A percentile compares a stretch with the other conserved stretches of the same genome.
Evolutionary conservation across 2,888 invertebrate species (phyloP).

Genomic region (Alentia gelatinosa): DNA sequence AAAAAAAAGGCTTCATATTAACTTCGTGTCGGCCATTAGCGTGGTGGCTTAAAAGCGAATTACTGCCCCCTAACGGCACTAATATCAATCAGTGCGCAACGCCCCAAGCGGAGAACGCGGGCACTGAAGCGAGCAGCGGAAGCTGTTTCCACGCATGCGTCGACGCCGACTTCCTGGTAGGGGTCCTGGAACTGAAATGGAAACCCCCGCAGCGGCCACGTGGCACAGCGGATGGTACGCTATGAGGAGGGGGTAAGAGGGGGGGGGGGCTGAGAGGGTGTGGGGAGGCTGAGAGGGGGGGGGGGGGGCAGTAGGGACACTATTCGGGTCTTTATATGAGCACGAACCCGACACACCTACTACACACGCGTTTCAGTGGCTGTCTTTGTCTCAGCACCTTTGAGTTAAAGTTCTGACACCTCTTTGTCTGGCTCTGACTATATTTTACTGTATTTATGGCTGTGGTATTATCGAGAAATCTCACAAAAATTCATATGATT

Average conservation of each 20-base stretch:
- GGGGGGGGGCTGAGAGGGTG: not conserved
- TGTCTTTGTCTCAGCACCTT: too few species aligned
- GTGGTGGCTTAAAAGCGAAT: not conserved
- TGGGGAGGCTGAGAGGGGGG: not conserved
- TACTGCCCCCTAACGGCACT: not conserved
- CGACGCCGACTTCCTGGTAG: not conserved
- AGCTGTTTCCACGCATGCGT: not conserved
- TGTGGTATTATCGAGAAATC: too few species aligned
- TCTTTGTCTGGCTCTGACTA: too few species aligned
- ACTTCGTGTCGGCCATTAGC: not conserved
- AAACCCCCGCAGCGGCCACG: not conserved
- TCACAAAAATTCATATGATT: too few species aligned
- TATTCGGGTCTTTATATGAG: too few species aligned
- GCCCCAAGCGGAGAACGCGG: not conserved
- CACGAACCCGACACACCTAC: too few species aligned
- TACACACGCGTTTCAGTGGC: too few species aligned
- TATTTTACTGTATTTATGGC: too few species aligned
- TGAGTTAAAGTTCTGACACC: too few species aligned
- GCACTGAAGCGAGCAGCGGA: not conserved
- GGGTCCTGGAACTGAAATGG: conserved; percentile 7
- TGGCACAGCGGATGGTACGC: not conserved
- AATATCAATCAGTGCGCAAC: not conserved
- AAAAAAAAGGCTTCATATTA: not conserved
- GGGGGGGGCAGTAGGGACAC: not conserved
- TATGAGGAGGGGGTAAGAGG: not conserved